Conservation (phyloP, 2,888 invertebrate genomes). For the Cryptophagus acutangulus region DNA sequence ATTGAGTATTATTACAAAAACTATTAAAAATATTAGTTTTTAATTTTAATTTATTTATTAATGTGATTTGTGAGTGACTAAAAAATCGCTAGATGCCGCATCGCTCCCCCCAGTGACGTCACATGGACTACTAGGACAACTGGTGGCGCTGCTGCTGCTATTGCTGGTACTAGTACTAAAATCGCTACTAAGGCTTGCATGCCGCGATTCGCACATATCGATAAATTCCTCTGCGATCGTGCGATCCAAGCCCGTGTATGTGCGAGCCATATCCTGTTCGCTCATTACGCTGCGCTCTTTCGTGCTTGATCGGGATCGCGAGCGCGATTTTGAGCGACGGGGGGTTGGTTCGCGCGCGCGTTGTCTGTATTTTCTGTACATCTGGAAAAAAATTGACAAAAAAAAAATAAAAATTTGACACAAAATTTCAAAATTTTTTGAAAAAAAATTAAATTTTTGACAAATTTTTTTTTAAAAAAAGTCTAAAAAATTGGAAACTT, state of each 20-base stretch:
- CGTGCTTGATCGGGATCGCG: constrained; percentile 31
- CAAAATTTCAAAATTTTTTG: no score
- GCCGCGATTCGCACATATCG: constrained; percentile 56
- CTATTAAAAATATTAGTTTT: not conserved
- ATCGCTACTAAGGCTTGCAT: constrained; percentile 42
- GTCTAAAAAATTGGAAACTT: constrained; percentile 5
- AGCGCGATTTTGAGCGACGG: constrained; percentile 19
- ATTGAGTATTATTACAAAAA: constrained; percentile 1
- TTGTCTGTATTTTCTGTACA: constrained; percentile 22
- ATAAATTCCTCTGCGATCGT: constrained; percentile 62
- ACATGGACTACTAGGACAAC: constrained; percentile 17
- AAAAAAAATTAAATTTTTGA: not conserved
- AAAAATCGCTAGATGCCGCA: constrained; percentile 32
- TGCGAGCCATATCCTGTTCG: constrained; percentile 54
- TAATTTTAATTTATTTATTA: not conserved
- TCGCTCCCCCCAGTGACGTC: constrained; percentile 31
- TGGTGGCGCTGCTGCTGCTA: constrained; percentile 24
- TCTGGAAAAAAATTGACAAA: constrained; percentile 7
- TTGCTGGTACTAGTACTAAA: constrained; percentile 26
- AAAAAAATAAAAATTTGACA: no score
- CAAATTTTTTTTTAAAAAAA: not conserved
- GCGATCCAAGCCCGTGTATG: constrained; percentile 59
- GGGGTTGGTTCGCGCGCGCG: constrained; percentile 26
- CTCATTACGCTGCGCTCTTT: constrained; percentile 34
- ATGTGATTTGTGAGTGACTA: constrained; percentile 28